Evolutionary conservation across 2,797 vertebrate species (phyloP), one percentile per base, ranked within the genome.

Genomic region (Hippocampus kuda): DNA sequence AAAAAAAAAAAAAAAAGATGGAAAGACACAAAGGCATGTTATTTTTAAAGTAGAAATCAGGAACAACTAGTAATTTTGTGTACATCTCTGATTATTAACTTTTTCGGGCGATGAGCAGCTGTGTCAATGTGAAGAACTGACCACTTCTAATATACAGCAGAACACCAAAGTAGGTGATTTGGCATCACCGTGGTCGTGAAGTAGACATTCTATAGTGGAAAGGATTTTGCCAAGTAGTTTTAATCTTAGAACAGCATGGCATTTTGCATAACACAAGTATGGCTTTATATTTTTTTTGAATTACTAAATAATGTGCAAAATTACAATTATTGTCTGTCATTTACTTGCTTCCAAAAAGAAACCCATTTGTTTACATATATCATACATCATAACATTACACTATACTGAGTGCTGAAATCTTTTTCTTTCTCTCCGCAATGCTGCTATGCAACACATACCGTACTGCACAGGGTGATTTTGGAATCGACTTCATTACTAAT

Each of bases 401-500:
- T 12, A 6, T n/a, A 54, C 3, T 13, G 24, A 56, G 12, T 11
- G 22, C 13, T 16, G 15, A 27, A 59, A 60, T 27, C 4, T 1
- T 51, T 51, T 51, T 8, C 12, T 57, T 57, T 57, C 5, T 15
- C 56, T 12, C 10, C 12, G 7, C 26, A 62, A 62, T 62, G 27
- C 34, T 42, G 41, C 38, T 26, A 65, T 42, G 5, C 62, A 64
- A 64, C 62, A 24, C 34, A 13, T 63, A 22, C 9, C 42, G 12
- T 15, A n/a, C 20, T 22, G 22, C 30, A 24, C 61, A 63, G 24
- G 24, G 24, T 65, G 7, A 56, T 67, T 67, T 67, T 38, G 34
- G 18, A 56, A 41, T 67, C 38, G 13, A 67, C 34, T 38, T 54
- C 22, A 67, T 56, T 34, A 56, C 51, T 42, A 56, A 56, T 54